Base-by-base conservation (phyloP, 2,113 vertebrate species). In the Rhizomys pruinosus region DNA sequence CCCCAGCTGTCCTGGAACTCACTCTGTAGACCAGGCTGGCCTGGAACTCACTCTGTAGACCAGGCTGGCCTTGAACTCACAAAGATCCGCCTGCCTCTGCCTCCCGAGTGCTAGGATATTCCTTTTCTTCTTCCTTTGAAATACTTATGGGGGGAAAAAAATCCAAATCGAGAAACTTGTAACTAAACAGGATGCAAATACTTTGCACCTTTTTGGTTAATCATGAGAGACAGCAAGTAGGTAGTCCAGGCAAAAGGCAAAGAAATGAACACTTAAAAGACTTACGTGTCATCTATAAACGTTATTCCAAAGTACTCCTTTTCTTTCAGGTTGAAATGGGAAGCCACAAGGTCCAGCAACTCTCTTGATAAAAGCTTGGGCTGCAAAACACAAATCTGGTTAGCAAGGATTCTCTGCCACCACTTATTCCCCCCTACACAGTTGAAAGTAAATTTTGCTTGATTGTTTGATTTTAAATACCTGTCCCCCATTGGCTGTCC, bases 291-390 rank as follows among this genome's bases (percentile, higher is more conserved):
- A 98, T 99, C 99, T 64, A 98, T 98, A 95, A 99, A 99, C 0
- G 98, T 99, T 97, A 99, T 98, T 94, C 99, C 99, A 98, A 99
- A 99, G 96, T 99, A 99, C 77, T 99, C 99, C 95, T 99, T 99
- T 97, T 99, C 99, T 95, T 99, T 99, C 84, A 99, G 98, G 97
- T 98, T 99, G 96, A 99, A 99, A 98, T 99, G 99, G 0, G 99
- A 99, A 7, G 99, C 98, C 97, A 99, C 99, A 81, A 99, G 98
- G 96, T 99, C 99, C 94, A 99, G 92, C 87, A 99, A 98, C 64
- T 99, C 99, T 71, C 99, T 98, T 76, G 99, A 99, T 97, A 99
- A 97, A 95, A 99, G 99, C 98, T 99, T 99, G 77, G 99, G 99
- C 99, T 99, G 92, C 81, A 87, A 90, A 96, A 94, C 61, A 97